These are phyloP conservation scores for Potorous gilbertii DNA, from an alignment of 2,797 vertebrate species.

Conservation along the genomic window DNA sequence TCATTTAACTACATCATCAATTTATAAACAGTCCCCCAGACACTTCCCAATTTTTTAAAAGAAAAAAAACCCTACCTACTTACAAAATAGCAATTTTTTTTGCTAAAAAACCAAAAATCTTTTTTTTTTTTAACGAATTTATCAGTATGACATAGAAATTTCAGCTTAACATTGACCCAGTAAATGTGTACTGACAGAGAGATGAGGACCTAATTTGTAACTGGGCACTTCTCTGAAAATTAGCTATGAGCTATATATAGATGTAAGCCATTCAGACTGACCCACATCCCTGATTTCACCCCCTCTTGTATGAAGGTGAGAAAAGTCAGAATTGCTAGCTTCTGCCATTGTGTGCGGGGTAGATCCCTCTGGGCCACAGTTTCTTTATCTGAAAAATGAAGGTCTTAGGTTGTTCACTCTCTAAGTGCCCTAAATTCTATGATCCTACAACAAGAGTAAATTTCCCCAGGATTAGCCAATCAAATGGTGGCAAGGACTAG, in stretches of 20 bases:
- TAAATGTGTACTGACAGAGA: neutral
- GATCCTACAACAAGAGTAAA: neutral
- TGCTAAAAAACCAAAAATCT: neutral
- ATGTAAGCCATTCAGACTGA: neutral
- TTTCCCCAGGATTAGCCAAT: neutral
- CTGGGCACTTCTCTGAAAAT: slow-evolving; percentile 37
- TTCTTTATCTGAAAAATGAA: neutral
- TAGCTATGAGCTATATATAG: slow-evolving; percentile 4
- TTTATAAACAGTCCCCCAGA: neutral
- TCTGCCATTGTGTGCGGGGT: no score
- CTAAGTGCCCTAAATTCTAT: neutral
- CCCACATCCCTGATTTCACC: neutral
- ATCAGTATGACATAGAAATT: neutral
- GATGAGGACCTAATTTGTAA: neutral
- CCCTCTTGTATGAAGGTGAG: rapidly evolving
- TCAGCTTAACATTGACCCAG: neutral
- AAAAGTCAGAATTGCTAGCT: neutral
- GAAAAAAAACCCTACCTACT: neutral
- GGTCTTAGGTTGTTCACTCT: neutral
- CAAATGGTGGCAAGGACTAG: neutral
- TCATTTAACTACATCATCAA: neutral
- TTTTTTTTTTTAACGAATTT: neutral
- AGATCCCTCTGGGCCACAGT: neutral
- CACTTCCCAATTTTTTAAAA: neutral
- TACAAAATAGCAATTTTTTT: neutral